A percentile compares a stretch with the other conserved stretches of the same genome.
Conservation (phyloP, 2,888 invertebrate genomes). For the Malacosoma neustria region DNA sequence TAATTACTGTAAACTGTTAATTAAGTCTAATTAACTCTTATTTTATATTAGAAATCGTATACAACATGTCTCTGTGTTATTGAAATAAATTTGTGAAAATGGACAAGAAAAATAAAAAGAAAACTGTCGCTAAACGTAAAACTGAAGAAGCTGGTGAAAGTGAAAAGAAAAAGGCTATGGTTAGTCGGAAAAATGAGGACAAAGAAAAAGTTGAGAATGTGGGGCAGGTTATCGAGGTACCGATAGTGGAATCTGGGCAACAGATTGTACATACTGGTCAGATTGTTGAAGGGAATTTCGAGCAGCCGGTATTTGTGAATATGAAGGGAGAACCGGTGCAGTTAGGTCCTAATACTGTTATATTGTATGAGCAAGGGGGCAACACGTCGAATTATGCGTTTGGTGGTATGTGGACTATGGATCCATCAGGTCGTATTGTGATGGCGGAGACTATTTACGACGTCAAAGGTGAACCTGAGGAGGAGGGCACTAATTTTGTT, state of each 20-base stretch:
- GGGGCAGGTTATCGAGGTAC: slow-evolving; percentile 62
- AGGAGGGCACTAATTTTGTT: slow-evolving; percentile 53
- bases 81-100: slow-evolving; percentile 43
- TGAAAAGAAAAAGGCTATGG: slow-evolving; percentile 59
- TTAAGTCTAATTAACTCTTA: too few relatives aligned
- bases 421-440: slow-evolving; percentile 62
- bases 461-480: slow-evolving; percentile 66
- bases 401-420: slow-evolving; percentile 71
- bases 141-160: slow-evolving; percentile 53
- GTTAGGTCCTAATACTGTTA: slow-evolving; percentile 65
- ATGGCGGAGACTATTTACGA: slow-evolving; percentile 71
- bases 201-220: slow-evolving; percentile 61
- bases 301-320: slow-evolving; percentile 68
- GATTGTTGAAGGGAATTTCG: slow-evolving; percentile 62
- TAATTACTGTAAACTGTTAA: too few relatives aligned
- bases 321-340: slow-evolving; percentile 70
- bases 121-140: slow-evolving; percentile 65
- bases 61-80: too few relatives aligned
- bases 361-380: slow-evolving; percentile 64
- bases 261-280: slow-evolving; percentile 66
- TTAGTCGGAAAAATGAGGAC: slow-evolving; percentile 46
- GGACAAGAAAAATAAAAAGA: slow-evolving; percentile 72
- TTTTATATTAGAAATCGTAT: too few relatives aligned
- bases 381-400: slow-evolving; percentile 65
- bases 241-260: slow-evolving; percentile 54